Evolutionary conservation across 35 echinoderm and acorn worm genomes (phyloP).

Genomic region (Strongylocentrotus purpuratus): DNA sequence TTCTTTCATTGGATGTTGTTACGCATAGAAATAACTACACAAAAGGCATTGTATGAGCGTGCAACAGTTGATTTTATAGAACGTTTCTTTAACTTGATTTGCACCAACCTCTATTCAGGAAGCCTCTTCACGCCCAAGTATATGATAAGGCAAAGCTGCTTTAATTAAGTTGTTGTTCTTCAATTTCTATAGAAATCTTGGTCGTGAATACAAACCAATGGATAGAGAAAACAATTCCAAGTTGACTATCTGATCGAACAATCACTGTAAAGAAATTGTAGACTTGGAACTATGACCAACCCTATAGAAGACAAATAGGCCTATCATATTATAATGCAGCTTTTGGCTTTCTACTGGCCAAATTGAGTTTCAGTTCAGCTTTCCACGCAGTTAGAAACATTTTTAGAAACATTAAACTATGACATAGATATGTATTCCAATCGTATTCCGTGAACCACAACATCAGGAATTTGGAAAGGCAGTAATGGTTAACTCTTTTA

Average conservation of each 20-base stretch:
- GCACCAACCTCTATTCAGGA: no score
- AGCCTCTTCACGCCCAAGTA: not conserved
- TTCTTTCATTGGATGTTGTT: not conserved
- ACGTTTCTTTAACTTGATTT: not conserved
- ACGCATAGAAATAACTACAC: not conserved
- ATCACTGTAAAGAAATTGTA: no score
- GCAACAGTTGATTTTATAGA: not conserved
- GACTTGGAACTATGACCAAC: no score
- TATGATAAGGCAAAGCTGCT: not conserved
- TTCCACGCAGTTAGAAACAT: not conserved
- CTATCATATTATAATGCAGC: no score
- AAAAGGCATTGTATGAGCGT: not conserved
- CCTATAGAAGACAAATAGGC: no score
- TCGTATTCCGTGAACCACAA: no score
- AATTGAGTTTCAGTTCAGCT: not conserved
- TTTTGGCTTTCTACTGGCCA: no score
- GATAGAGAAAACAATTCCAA: not conserved
- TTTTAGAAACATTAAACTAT: not conserved
- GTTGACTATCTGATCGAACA: not conserved
- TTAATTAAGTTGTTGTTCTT: not conserved
- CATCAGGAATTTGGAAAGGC: no score
- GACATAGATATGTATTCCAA: no score
- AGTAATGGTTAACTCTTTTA: no score
- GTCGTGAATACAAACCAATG: not conserved
- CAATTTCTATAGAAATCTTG: not conserved